Base-by-base conservation (phyloP, 2,888 invertebrate species). In the Lysandra coridon region DNA sequence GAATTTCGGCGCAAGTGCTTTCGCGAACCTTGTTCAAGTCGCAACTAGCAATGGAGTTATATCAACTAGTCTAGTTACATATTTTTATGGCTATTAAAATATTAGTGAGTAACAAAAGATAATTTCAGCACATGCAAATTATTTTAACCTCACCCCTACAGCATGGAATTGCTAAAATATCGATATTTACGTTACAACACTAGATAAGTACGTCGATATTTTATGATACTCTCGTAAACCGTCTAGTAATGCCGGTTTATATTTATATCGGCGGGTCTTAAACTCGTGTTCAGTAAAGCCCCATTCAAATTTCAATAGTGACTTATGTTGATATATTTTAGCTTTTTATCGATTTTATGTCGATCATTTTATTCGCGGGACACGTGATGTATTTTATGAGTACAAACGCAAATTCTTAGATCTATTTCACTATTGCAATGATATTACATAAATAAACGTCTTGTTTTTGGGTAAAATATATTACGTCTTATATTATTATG, bases 231-330 rank as follows among this genome's bases (percentile, higher is more conserved):
- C 30, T 76, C 76, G 76, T 76, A 76, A 76, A 76, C 49, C 76
- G 76, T 17, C 57, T 76, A 57, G 76, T 76, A 76, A 76, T 76
- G 76, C 76, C 57, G 76, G 76, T 76, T 76, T 76, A 76, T 76
- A 74, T 74, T 76, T 76, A 76, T 76, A 76, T 30, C 53, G 75
- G 53, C 30, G 14, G 57, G 76, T 53, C 17, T 76, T 76, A 76
- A 74, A 33, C 49, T 69, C 69, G 69, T 57, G 30, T 57, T 53
- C 76, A 57, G 33, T 76, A 76, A 75, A 75, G 53, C 76, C 57
- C 57, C 57, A 33, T 76, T 76, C 49, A 23, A 23, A 23, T 23
- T 23, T 23, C 23, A 76, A 33, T 57, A 57, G 76, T 76, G 17
- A 76, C 69, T 69, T 69, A 69, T 33, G 75, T 76, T 57, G 76